Percentiles rank a stretch among this genome's conserved stretches.
Evolutionary conservation across 23 tunicate species (phyloP).

Genomic region (Diplosoma virens): DNA sequence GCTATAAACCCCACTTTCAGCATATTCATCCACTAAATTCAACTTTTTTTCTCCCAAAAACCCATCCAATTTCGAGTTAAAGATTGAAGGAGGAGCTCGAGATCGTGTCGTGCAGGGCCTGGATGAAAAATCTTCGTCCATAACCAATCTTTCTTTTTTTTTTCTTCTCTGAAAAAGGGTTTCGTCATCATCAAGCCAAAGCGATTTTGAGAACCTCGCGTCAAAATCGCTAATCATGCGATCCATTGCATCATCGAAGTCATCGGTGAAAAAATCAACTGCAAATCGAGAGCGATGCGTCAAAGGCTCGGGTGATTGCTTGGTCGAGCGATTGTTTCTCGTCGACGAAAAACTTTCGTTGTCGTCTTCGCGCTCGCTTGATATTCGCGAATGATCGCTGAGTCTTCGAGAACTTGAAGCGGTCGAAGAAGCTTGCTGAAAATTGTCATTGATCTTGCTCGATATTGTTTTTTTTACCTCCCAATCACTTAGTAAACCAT

Average conservation of each 20-base stretch:
- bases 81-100: not conserved
- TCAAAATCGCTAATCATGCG: conserved; percentile 55
- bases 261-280: conserved; percentile 35
- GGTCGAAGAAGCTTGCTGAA: not conserved
- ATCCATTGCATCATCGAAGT: conserved; percentile 56
- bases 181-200: conserved; percentile 43
- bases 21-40: conserved; percentile 31
- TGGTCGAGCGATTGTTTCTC: not conserved
- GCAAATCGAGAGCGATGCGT: conserved; percentile 3
- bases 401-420: not conserved
- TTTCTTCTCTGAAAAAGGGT: not conserved
- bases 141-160: not conserved
- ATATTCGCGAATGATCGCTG: conserved; percentile 5
- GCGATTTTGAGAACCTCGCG: conserved; percentile 30
- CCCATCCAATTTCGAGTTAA: conserved; percentile 5
- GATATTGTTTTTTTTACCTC: not conserved
- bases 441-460: not conserved
- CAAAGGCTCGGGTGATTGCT: not conserved
- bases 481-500: no score
- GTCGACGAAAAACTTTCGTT: not conserved
- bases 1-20: conserved; percentile 51
- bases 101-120: not conserved
- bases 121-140: conserved; percentile 20
- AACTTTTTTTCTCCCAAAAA: not conserved
- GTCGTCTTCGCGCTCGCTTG: conserved; percentile 4